Evolutionary conservation across 2,113 vertebrate genomes (phyloP), one percentile per base, ranked within the genome.

Genomic region (Copsychus sechellarum): DNA sequence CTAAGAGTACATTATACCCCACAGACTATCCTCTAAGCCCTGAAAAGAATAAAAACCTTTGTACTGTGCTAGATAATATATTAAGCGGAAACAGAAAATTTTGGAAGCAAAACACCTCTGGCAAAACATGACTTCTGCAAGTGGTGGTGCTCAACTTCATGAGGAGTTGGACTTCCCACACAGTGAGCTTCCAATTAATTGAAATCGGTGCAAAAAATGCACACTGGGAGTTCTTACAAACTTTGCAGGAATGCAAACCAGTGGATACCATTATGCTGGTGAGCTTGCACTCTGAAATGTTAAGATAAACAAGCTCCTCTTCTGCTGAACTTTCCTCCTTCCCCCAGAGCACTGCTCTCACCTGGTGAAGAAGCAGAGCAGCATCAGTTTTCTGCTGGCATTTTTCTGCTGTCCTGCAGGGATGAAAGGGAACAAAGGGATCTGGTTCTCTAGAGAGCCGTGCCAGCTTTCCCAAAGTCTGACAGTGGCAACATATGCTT

Each of bases 1-100:
- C 76, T 93, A 83, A 78, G 56, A 93, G 90, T 90, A 86, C 80
- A 83, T 96, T 96, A 96, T 78, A 94, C 76, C 81, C 88, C 65
- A 88, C 51, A 90, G 92, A 93, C 60, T 88, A 83, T 48, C 67
- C 31, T 83, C 43, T 56, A 92, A 92, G 50, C 61, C 85, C 67
- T 58, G 58, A 86, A 91, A 94, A 83, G 82, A 90, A 78, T 94
- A 86, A 92, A 92, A 96, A 40, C 23, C 85, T 78, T 88, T 92
- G 38, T 92, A 42, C 61, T 85, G 57, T 34, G 71, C 62, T 90
- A 88, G 80, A 65, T 93, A 81, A 17, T 88, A 82, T 53, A 81
- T 61, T 62, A 92, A 79, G 76, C 5, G 2, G 43, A 83, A 90
- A 51, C 24, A 67, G 67, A 78, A 90, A 60, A 71, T 71, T 88